Evolutionary conservation across 2,888 invertebrate genomes (phyloP).

Genomic region (Aplocera efformata): DNA sequence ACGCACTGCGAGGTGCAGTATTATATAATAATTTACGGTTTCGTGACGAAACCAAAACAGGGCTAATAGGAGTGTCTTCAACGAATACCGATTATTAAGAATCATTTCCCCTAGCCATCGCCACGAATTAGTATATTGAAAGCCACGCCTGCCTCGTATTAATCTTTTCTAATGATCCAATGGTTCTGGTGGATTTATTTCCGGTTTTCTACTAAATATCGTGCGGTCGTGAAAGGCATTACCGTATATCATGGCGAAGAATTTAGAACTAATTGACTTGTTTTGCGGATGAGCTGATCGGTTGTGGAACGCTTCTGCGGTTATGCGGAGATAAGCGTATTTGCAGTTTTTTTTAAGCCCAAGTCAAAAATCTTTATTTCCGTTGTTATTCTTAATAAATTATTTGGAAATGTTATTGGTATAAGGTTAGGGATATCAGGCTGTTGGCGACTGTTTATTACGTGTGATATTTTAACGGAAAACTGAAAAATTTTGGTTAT

Average conservation of each 20-base stretch:
- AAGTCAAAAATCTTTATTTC: too few relatives aligned
- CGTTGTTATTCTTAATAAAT: too few relatives aligned
- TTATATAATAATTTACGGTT: too few relatives aligned
- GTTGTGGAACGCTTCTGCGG: too few relatives aligned
- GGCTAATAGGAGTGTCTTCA: not conserved
- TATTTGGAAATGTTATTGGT: too few relatives aligned
- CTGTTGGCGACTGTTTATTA: too few relatives aligned
- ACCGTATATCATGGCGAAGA: constrained; percentile 49
- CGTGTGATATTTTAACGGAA: not conserved
- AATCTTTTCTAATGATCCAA: constrained; percentile 41
- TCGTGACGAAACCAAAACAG: too few relatives aligned
- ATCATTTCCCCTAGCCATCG: constrained; percentile 5
- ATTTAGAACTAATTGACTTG: constrained; percentile 17
- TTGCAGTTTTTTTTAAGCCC: too few relatives aligned
- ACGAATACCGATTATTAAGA: not conserved
- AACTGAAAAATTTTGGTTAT: too few relatives aligned
- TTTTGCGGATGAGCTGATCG: not conserved
- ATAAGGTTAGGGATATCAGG: too few relatives aligned
- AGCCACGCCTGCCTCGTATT: constrained; percentile 25
- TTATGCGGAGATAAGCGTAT: too few relatives aligned
- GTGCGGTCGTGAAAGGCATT: constrained; percentile 36
- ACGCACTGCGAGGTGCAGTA: too few relatives aligned
- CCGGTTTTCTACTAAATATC: constrained; percentile 33
- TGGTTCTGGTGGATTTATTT: constrained; percentile 41
- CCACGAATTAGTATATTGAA: constrained; percentile 15